A percentile compares a stretch with the other conserved stretches of the same genome.
These are phyloP conservation scores for Sycophila texana DNA, from an alignment of 2,888 invertebrate genomes.

Conservation along the genomic window DNA sequence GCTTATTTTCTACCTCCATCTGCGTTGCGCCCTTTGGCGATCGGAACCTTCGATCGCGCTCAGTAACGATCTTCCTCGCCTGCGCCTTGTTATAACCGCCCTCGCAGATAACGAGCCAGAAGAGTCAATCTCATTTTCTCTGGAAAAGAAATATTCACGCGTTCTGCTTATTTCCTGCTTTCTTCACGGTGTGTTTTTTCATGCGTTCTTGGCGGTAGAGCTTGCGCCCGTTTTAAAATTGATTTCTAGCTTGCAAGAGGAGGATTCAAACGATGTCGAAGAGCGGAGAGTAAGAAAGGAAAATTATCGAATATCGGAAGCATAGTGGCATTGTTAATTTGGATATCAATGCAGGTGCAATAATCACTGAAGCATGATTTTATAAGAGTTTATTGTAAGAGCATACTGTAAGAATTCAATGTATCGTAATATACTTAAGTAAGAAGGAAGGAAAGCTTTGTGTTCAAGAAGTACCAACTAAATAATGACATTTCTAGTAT, in stretches of 20 bases:
- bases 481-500: neutral
- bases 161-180: constrained; percentile 32
- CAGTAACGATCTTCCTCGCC: constrained; percentile 25
- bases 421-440: too few species aligned
- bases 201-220: neutral
- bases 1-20: neutral
- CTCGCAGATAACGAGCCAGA: constrained; percentile 9
- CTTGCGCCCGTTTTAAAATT: too few species aligned
- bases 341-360: neutral
- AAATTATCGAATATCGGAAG: constrained; percentile 9
- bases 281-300: neutral
- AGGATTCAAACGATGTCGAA: neutral
- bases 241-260: neutral
- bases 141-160: constrained; percentile 19
- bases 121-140: constrained; percentile 14
- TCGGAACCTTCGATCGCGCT: constrained; percentile 16
- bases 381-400: too few species aligned
- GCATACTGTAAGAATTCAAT: too few species aligned
- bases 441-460: too few species aligned
- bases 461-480: neutral
- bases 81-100: constrained; percentile 20
- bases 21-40: constrained; percentile 16
- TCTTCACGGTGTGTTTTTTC: neutral
- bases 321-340: neutral
- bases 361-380: neutral